Base-by-base conservation (phyloP, 2,888 invertebrate genomes). In the Lottia gigantea region DNA sequence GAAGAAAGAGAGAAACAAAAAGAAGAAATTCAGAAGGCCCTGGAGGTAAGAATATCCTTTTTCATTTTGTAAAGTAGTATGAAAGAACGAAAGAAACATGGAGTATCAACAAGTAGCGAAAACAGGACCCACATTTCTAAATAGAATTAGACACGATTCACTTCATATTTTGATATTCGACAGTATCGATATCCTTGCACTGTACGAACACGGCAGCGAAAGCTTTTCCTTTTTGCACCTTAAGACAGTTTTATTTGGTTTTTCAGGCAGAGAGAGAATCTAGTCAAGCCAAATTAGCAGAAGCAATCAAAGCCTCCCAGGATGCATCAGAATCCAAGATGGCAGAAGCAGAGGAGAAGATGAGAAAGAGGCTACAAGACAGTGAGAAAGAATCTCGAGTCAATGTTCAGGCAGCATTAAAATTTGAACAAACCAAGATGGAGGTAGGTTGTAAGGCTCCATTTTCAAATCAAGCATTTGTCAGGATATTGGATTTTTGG, bases 251-350 rank as follows among this genome's bases (percentile, higher is more conserved):
- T 67, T 31, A 65, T 71, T 67, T 31, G 7, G 40, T 63, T 66
- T n/a, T 77, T n/a, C 73, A 83, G 83, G 77, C 72, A 67, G 80
- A 83, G 71, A 76, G 74, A 71, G 73, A 71, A 47, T 65, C 67
- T 7, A 67, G 73, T 55, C 67, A 72, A 49, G 65, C 68, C 15
- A 63, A 68, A 47, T 47, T 76, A 55, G 70, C 70, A 49, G 71
- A 70, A 40, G 73, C 70, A 45, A 46, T 77, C n/a, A 19, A 55
- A 55, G 19, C 19, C 19, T 23, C 55, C 14, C 55, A 55, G 23
- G 23, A 55, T 23, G 55, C 23, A 23, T 11, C 55, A 12, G 55
- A 19, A 55, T 19, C 55, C 55, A 55, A 55, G 55, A 19, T 76
- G 40, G 68, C 71, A n/a, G 75, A 73, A 25, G 77, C 80, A 67